Conservation (phyloP, 2,797 vertebrate genomes). For the Urophycis tenuis region DNA sequence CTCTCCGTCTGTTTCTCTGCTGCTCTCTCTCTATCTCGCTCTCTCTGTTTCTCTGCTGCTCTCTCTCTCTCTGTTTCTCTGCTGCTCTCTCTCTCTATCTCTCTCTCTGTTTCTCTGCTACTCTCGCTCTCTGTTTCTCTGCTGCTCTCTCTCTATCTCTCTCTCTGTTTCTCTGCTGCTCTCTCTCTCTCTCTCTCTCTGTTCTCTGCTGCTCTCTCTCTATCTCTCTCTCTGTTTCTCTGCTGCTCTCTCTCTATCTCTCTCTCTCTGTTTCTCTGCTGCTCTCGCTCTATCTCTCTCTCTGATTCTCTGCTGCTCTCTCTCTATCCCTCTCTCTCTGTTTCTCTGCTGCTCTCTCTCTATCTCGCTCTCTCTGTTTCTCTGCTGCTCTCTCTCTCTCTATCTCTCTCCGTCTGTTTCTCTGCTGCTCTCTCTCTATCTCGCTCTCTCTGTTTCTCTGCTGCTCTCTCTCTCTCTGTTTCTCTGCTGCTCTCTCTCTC, state of each 20-base stretch:
- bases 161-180: not conserved
- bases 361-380: not conserved
- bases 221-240: constrained; percentile 10
- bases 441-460: not conserved
- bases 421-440: not conserved
- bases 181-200: constrained; percentile 1
- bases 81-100: too few species aligned
- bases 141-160: not conserved
- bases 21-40: too few species aligned
- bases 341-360: not conserved
- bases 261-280: not conserved
- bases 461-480: not conserved
- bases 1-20: not conserved
- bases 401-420: not conserved
- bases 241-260: not conserved
- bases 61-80: constrained; percentile 1
- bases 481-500: not conserved
- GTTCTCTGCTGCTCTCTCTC: not conserved
- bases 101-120: not conserved
- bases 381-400: constrained; percentile 1
- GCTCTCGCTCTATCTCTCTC: not conserved
- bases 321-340: too few species aligned
- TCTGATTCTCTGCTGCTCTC: not conserved
- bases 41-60: not conserved
- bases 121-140: not conserved